Evolutionary conservation across 1,140 invertebrate species (phyloP), one percentile per base, ranked within the genome.

Genomic region (Rhyzopertha dominica): DNA sequence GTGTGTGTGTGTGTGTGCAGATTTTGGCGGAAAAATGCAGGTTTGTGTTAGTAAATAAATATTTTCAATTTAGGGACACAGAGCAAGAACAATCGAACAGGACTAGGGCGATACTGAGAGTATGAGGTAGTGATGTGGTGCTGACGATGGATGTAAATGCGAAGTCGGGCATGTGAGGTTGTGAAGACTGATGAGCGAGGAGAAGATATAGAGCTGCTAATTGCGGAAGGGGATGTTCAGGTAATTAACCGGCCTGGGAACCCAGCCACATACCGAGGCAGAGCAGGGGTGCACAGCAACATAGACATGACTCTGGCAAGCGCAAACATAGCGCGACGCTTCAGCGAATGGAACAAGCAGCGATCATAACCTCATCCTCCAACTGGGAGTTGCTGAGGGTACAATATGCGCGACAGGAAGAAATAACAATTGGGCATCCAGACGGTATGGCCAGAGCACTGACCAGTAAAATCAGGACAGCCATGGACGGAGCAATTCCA

Each of bases 51-150:
- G 23, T 12, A 4, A 44, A 44, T 20, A 31, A 25, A n/a, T 44
- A 44, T 28, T 44, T 17, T 18, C 31, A 44, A 18, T 44, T 26
- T 13, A 24, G 13, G 9, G 42, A 44, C 13, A 19, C 9, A 36
- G 35, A 8, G 7, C 9, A 31, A 10, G 2, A 2, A 17, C 35
- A n/a, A 8, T 44, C n/a, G 9, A 44, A 14, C n/a, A 35, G 30
- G 22, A 44, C 14, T 3, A 34, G 12, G n/a, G n/a, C n/a, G n/a
- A n/a, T n/a, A n/a, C n/a, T n/a, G n/a, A 26, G 19, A 2, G 2
- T 44, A 34, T 12, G 7, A 10, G 4, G 4, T 18, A 5, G n/a
- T 29, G 1, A 14, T 1, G 26, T 26, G 3, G 24, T 39, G 3
- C 17, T 25, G 0, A 25, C 23, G 23, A 26, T 26, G 0, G 37